Evolutionary conservation across 2,797 vertebrate species (phyloP).

Genomic region (Trachurus trachurus): DNA sequence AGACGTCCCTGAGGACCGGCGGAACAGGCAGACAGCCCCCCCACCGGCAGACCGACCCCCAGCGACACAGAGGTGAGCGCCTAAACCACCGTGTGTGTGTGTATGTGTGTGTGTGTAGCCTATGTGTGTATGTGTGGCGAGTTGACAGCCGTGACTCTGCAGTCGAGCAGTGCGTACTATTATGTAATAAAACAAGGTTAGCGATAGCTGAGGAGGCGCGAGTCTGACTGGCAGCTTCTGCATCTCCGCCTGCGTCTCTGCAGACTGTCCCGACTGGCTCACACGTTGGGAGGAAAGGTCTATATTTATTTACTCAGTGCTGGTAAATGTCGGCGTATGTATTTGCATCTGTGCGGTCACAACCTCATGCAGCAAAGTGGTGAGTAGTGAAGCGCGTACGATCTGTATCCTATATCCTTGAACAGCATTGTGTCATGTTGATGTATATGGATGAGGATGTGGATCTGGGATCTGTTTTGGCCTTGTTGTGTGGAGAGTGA

Average conservation of each 20-base stretch:
- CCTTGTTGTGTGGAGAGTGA: background rate
- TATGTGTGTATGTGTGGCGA: slow-evolving; percentile 3
- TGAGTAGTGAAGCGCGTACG: background rate
- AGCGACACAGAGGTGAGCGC: slow-evolving; percentile 51
- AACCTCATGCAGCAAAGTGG: slow-evolving; percentile 8
- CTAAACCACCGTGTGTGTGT: slow-evolving; percentile 26
- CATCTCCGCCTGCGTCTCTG: slow-evolving; percentile 4
- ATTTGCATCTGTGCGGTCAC: background rate
- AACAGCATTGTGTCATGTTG: background rate
- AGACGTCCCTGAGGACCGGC: background rate
- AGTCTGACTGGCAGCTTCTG: background rate
- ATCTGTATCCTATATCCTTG: background rate
- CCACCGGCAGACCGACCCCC: slow-evolving; percentile 11
- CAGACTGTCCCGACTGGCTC: background rate
- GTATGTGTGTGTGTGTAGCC: background rate
- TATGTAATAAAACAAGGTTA: slow-evolving; percentile 63
- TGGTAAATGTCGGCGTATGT: background rate
- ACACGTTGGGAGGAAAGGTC: background rate
- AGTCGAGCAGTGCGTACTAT: slow-evolving; percentile 45
- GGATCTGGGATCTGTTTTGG: background rate
- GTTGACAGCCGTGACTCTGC: slow-evolving; percentile 50
- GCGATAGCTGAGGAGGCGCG: background rate
- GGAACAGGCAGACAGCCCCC: slow-evolving; percentile 7
- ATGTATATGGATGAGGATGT: background rate
- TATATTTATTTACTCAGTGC: background rate